Evolutionary conservation across 2,113 vertebrate species (phyloP), one percentile per base, ranked within the genome.

Genomic region (Scopus umbretta): DNA sequence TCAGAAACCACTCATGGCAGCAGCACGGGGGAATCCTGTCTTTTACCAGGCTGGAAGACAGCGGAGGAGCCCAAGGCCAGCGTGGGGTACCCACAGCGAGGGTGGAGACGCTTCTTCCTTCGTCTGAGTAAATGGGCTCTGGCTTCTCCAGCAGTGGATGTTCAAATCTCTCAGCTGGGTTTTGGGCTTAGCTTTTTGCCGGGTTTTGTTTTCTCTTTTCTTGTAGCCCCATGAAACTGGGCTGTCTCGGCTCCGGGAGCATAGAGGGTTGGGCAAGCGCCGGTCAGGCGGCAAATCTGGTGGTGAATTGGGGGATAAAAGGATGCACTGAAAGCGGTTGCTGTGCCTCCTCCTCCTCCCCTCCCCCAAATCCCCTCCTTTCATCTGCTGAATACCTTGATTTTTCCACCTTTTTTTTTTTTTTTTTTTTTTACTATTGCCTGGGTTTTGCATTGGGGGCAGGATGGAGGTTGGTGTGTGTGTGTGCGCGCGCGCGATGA

Each of bases 121-220:
- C 34, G 1, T 67, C 80, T 79, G 73, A 40, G 59, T 87, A 50
- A 92, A 81, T 68, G 94, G 73, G 61, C 87, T 94, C 86, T 85
- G 89, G 79, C 85, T 94, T 5, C 30, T 88, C 80, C 79, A 63
- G 83, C 91, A 92, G 94, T 0, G 4, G 72, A 72, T 68, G 43
- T 75, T 86, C 93, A 47, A 19, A 79, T 71, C 85, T 92, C 10
- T 2, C 95, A 88, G 88, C 81, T 95, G 95, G 94, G 15, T 53
- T 91, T 81, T 63, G 81, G 87, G 42, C 80, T 94, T 91, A 73
- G 84, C 73, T 90, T 87, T 94, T 70, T 76, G 50, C 84, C 95
- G 76, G 52, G 30, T 86, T 95, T 92, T 88, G 76, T 96, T 59
- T 81, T 84, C 76, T 88, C 61, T 62, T 65, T 70, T 86, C 82